Evolutionary conservation across 2,888 invertebrate species (phyloP).

Genomic region (Biston betularia): DNA sequence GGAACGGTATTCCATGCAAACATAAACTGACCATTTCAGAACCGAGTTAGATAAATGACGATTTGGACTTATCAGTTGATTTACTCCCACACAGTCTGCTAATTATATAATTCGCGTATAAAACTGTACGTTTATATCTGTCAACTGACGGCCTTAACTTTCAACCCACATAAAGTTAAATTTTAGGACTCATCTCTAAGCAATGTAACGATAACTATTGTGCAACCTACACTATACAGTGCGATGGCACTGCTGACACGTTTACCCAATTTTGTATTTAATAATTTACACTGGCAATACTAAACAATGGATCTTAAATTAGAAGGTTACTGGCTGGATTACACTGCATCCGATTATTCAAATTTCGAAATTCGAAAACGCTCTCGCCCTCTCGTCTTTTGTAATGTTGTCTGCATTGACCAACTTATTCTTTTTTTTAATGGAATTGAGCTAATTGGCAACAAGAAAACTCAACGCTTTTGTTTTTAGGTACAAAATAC

Average conservation of each 20-base stretch:
- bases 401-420: slow-evolving; percentile 1
- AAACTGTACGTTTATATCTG: slow-evolving; percentile 72
- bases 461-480: slow-evolving; percentile 29
- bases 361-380: slow-evolving; percentile 60
- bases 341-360: slow-evolving; percentile 54
- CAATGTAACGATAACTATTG: slow-evolving; percentile 67
- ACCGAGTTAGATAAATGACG: slow-evolving; percentile 40
- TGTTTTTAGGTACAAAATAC: slow-evolving; percentile 48
- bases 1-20: slow-evolving; percentile 56
- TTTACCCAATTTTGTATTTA: slow-evolving; percentile 75
- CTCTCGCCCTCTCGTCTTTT: slow-evolving; percentile 25
- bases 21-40: slow-evolving; percentile 38
- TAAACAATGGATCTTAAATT: slow-evolving; percentile 78
- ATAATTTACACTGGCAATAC: slow-evolving; percentile 71
- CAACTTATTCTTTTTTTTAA: background rate
- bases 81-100: slow-evolving; percentile 50
- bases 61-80: slow-evolving; percentile 54
- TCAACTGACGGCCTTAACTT: slow-evolving; percentile 75
- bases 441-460: slow-evolving; percentile 28
- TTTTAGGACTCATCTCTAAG: slow-evolving; percentile 67
- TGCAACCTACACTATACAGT: slow-evolving; percentile 66
- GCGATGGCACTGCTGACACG: slow-evolving; percentile 67
- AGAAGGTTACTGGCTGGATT: slow-evolving; percentile 64
- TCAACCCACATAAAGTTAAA: slow-evolving; percentile 71
- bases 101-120: slow-evolving; percentile 66